Conservation (phyloP, 2,888 invertebrate species). For the Stenodema calcarata region DNA sequence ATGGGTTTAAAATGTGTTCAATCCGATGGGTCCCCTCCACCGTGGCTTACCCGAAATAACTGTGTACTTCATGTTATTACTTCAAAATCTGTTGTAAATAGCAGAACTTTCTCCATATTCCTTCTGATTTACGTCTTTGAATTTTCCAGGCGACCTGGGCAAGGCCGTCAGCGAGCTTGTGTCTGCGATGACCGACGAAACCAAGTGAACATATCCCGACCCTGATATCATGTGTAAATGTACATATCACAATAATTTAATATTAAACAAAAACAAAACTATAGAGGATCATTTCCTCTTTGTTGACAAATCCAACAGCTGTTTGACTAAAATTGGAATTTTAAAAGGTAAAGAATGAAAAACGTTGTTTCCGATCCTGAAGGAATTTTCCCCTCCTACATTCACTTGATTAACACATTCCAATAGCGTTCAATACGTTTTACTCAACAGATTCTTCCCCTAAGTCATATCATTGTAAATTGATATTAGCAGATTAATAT, state of each 20-base stretch:
- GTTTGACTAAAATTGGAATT: background rate
- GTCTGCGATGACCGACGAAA: slow-evolving; percentile 79
- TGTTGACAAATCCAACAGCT: background rate
- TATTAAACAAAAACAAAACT: slow-evolving; percentile 8
- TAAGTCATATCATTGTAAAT: slow-evolving; percentile 54
- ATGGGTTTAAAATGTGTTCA: too few relatives aligned
- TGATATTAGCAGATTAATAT: slow-evolving; percentile 39
- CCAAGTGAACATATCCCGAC: slow-evolving; percentile 49
- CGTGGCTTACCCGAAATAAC: too few relatives aligned
- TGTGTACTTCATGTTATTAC: too few relatives aligned
- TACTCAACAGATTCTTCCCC: slow-evolving; percentile 44
- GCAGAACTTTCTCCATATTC: too few relatives aligned
- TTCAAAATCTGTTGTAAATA: too few relatives aligned
- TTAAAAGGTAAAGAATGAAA: background rate
- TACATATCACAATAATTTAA: slow-evolving; percentile 50
- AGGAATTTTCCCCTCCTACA: background rate
- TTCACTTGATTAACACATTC: slow-evolving; percentile 45
- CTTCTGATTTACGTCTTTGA: background rate
- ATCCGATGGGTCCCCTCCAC: too few relatives aligned
- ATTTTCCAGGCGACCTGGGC: slow-evolving; percentile 77
- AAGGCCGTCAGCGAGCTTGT: slow-evolving; percentile 88
- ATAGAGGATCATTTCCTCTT: background rate
- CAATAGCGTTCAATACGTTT: slow-evolving; percentile 32
- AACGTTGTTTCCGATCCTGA: background rate
- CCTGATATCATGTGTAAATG: slow-evolving; percentile 44